These are phyloP conservation scores for Puma concolor DNA, from an alignment of 2,113 vertebrate genomes.

Conservation along the genomic window DNA sequence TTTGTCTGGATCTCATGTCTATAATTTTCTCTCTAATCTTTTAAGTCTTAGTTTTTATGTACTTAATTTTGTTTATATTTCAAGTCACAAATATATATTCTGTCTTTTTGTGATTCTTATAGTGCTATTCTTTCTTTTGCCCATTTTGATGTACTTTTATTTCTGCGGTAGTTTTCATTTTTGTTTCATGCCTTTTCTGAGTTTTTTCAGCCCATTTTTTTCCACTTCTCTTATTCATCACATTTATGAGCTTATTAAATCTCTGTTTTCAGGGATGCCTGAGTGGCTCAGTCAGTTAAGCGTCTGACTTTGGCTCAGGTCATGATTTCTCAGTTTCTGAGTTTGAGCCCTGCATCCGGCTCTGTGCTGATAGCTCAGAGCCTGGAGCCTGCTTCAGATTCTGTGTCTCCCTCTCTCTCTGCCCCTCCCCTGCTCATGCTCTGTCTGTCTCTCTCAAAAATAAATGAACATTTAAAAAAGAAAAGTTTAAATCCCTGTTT, in stretches of 20 bases:
- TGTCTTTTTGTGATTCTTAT: neutral
- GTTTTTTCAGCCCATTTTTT: neutral
- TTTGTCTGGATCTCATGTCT: neutral
- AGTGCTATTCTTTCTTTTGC: neutral
- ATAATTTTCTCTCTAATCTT: neutral
- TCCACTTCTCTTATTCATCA: neutral
- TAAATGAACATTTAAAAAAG: too few relatives aligned
- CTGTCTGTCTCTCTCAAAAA: too few relatives aligned
- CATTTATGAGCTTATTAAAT: neutral
- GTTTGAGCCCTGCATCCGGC: too few relatives aligned
- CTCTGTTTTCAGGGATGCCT: neutral
- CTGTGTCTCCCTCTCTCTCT: too few relatives aligned
- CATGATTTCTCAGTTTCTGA: too few relatives aligned
- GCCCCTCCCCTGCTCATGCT: too few relatives aligned
- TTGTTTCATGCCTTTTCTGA: neutral
- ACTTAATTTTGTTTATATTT: neutral
- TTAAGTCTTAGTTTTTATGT: neutral
- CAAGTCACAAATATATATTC: neutral
- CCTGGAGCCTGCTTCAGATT: too few relatives aligned
- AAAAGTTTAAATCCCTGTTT: neutral
- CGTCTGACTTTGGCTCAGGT: too few relatives aligned
- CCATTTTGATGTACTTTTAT: neutral
- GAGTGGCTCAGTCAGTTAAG: too few relatives aligned
- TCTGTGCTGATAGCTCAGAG: too few relatives aligned
- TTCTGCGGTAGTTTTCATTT: neutral